Conservation (phyloP, 2,888 invertebrate genomes). For the Meteorus cinctellus region DNA sequence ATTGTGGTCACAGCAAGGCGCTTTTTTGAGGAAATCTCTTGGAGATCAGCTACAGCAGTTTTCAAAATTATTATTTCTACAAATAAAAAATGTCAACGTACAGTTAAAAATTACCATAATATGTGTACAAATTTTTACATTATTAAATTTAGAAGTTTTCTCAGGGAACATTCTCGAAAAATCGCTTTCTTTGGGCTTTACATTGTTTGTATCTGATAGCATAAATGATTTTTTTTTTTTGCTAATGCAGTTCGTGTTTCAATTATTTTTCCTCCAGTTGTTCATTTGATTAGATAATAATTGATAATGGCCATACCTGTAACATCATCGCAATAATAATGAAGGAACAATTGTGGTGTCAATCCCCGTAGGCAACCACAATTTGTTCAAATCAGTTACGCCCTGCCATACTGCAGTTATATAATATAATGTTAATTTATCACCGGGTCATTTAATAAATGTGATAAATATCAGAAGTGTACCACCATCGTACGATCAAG, state of each 20-base stretch:
- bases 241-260: neutral
- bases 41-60: too few relatives aligned
- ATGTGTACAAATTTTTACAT: too few relatives aligned
- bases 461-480: slow-evolving; percentile 68
- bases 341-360: slow-evolving; percentile 50
- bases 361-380: slow-evolving; percentile 58
- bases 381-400: slow-evolving; percentile 57
- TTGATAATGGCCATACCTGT: neutral
- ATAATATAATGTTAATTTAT: slow-evolving; percentile 63
- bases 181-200: neutral
- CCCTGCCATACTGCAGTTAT: slow-evolving; percentile 66
- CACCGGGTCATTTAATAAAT: slow-evolving; percentile 58
- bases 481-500: slow-evolving; percentile 79
- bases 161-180: too few relatives aligned
- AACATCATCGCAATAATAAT: neutral
- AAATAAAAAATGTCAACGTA: too few relatives aligned
- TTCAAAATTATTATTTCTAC: too few relatives aligned
- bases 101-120: too few relatives aligned
- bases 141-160: too few relatives aligned
- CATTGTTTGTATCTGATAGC: neutral
- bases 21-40: too few relatives aligned
- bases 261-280: neutral
- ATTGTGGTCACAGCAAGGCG: too few relatives aligned
- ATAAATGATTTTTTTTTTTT: neutral
- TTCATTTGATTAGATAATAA: neutral